Evolutionary conservation across 2,888 invertebrate genomes (phyloP).

Genomic region (Pardosa pseudoannulata): DNA sequence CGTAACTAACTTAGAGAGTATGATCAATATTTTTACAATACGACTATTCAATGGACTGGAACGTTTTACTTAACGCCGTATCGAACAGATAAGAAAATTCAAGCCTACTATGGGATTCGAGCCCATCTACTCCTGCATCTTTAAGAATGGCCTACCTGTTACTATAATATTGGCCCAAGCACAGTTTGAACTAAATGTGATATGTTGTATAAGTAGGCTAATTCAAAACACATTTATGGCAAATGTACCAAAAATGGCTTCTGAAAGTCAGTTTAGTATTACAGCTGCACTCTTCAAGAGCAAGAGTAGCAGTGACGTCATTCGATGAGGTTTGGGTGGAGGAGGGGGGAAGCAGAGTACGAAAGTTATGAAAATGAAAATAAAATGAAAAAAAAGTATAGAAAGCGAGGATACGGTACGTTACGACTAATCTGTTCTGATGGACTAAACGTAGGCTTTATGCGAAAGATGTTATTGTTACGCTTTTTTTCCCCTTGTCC

Average conservation of each 20-base stretch:
- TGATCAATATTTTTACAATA: too few species aligned
- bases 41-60: too few species aligned
- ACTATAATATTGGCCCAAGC: too few species aligned
- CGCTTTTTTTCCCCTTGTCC: not conserved
- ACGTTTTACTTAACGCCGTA: too few species aligned
- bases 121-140: too few species aligned
- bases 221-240: not conserved
- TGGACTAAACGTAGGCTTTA: conserved; percentile 65
- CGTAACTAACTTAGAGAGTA: too few species aligned
- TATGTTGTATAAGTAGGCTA: too few species aligned
- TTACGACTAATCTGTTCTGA: conserved; percentile 56
- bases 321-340: too few species aligned
- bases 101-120: too few species aligned
- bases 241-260: not conserved
- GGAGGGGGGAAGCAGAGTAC: not conserved
- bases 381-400: not conserved
- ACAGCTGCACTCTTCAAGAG: not conserved
- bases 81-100: too few species aligned
- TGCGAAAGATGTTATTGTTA: conserved; percentile 19
- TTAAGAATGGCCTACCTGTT: too few species aligned
- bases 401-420: conserved; percentile 7
- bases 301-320: not conserved
- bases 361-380: not conserved
- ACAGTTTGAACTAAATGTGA: too few species aligned
- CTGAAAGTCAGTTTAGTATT: not conserved